Evolutionary conservation across 2,888 invertebrate genomes (phyloP), one percentile per base, ranked within the genome.

Genomic region (Tholera decimalis): DNA sequence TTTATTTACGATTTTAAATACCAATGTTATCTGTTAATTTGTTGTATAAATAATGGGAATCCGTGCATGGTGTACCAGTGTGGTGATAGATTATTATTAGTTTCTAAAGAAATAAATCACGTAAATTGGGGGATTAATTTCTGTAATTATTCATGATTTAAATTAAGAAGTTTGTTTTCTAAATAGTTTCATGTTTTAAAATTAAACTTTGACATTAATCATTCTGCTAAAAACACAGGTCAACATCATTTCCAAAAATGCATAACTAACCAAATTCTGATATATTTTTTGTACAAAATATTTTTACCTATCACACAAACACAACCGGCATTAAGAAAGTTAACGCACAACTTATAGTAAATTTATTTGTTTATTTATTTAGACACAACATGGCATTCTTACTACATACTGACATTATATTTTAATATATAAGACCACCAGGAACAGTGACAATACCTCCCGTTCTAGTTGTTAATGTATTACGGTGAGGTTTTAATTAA

Each of bases 21-120:
- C 41, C 47, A 66, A 79, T 71, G 44, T 62, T 82, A 71, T 80
- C 72, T 71, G 53, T 58, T 71, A 63, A 77, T 66, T 71, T 43
- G 15, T 55, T 61, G 63, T 35, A 68, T 65, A 56, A 71, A 57
- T 70, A 67, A 65, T 60, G 30, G 3, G 22, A 57, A 56, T 62
- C 22, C 37, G 49, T 53, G 30, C 20, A 53, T 59, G n/a, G n/a
- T n/a, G n/a, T n/a, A n/a, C n/a, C n/a, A n/a, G 37, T 46, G 9
- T 22, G 18, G 22, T 62, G 46, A 68, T 47, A 28, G 35, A 71
- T 79, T 47, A 66, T 66, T 69, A 47, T 66, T 54, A 28, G 26
- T 62, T 35, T 59, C 20, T 20, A 55, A 50, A 59, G 30, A 59
- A 35, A 75, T 70, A 79, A 76, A 73, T 82, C 53, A 62, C 11